Evolutionary conservation across 2,113 vertebrate genomes (phyloP), one percentile per base, ranked within the genome.

Genomic region (Corynorhinus townsendii): DNA sequence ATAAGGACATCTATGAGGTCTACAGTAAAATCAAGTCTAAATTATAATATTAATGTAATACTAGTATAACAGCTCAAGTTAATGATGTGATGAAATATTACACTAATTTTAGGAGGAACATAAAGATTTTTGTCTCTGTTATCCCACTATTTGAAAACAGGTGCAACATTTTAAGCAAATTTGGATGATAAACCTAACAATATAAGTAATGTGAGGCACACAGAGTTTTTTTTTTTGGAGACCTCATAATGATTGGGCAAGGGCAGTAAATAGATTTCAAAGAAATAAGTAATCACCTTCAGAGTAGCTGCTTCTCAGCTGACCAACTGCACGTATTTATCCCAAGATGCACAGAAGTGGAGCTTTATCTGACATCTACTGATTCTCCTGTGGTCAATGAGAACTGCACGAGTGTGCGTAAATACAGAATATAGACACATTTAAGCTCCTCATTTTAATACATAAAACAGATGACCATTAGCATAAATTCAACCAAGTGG

Each of bases 1-100:
- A 89, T 84, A 90, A 91, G 33, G 19, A 49, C 10, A 80, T 73
- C 10, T 15, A 77, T 59, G 17, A 68, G 43, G 35, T 75, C 68
- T 80, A 77, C 14, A 75, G 77, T 38, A 93, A 91, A 94, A 94
- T 73, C 22, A 92, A 80, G 26, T 28, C 33, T 86, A 47, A 77
- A 47, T 86, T 75, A 43, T 38, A 33, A 45, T 52, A 76, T 28
- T 59, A 85, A 68, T 79, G 7, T 84, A 62, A 83, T 38, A 22
- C 54, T 56, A 56, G 20, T 6, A 47, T 26, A 56, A 72, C 15
- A 82, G 59, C 33, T 89, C 69, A 91, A 54, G 38, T 52, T 80
- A 56, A 86, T 92, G 22, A 75, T 75, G 2, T 76, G 68, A 90
- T 28, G 3, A 90, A 80, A 75, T 47, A 45, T 7, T 69, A 12